phyloP scores from a whole-genome alignment of 2,888 invertebrate genomes.

The Scaptodrosophila latifasciaeformis region DNA sequence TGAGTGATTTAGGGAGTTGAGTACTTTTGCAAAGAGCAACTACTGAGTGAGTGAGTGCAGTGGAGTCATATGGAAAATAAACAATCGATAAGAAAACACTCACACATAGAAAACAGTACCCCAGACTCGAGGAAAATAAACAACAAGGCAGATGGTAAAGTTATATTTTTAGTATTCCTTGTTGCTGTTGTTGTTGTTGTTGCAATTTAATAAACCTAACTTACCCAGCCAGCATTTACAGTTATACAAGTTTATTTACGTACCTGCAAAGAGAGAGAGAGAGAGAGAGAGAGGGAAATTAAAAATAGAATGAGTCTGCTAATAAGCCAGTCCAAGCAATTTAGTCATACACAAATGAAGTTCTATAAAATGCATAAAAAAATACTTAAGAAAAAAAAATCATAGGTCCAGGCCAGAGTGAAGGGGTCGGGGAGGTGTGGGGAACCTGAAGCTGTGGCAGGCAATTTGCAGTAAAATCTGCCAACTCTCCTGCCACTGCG shows the following conservation, averaged over 20 bases:
- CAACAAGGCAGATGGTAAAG: no score
- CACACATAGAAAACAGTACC: neutral
- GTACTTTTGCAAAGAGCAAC: slow-evolving; percentile 24
- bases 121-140: no score
- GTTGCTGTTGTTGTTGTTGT: slow-evolving; percentile 10
- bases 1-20: slow-evolving; percentile 30
- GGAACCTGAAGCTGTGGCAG: no score
- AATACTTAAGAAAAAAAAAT: no score
- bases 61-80: slow-evolving; percentile 10
- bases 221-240: slow-evolving; percentile 36
- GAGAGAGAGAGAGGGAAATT: neutral
- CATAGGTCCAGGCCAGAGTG: no score
- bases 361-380: slow-evolving; percentile 15
- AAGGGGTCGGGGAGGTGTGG: no score
- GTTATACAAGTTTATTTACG: slow-evolving; percentile 31
- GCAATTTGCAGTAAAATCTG: no score
- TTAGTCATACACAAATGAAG: slow-evolving; percentile 52
- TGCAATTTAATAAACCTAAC: neutral
- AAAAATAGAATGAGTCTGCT: no score
- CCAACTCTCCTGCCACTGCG: no score
- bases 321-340: no score
- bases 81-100: slow-evolving; percentile 4
- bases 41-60: neutral
- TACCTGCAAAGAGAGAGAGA: slow-evolving; percentile 28
- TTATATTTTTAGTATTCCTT: slow-evolving; percentile 16